Percentiles rank a stretch among this genome's conserved stretches.
Evolutionary conservation across 2,888 invertebrate species (phyloP).

Genomic region (Plagodis pulveraria): DNA sequence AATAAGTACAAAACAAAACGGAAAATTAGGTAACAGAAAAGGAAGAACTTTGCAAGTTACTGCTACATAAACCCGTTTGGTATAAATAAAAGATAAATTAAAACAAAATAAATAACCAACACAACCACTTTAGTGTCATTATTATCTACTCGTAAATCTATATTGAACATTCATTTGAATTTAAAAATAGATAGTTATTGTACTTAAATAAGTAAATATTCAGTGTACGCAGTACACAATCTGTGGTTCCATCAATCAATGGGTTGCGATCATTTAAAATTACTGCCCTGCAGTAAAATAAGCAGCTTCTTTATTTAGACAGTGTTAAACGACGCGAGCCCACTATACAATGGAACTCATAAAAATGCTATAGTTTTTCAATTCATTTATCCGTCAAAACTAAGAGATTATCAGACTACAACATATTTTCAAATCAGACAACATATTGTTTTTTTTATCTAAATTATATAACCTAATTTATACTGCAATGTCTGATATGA

Average conservation of each 20-base stretch:
- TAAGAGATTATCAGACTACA: too few species aligned
- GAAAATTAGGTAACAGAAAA: conserved; percentile 66
- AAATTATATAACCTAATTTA: too few species aligned
- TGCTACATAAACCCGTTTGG: conserved; percentile 72
- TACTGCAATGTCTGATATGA: too few species aligned
- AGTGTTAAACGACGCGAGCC: conserved; percentile 5
- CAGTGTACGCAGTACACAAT: conserved; percentile 39
- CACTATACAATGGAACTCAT: conserved; percentile 16
- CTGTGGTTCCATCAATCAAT: conserved; percentile 17
- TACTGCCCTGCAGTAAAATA: background rate
- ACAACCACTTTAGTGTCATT: conserved; percentile 75
- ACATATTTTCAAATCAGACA: too few species aligned
- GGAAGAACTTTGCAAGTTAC: conserved; percentile 66
- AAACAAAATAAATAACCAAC: conserved; percentile 81
- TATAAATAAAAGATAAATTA: conserved; percentile 80
- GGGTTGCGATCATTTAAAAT: conserved; percentile 5
- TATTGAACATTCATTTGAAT: conserved; percentile 58
- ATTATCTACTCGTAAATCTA: conserved; percentile 50
- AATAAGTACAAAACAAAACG: conserved; percentile 77
- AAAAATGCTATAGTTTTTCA: conserved; percentile 16
- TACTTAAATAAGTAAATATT: conserved; percentile 55
- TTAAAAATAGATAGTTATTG: conserved; percentile 54
- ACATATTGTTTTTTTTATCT: too few species aligned
- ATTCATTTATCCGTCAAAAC: conserved; percentile 2
- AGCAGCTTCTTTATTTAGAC: background rate